Base-by-base conservation (phyloP, 37 sponge, comb jelly and placozoan genomes). In the Sycon ciliatum region DNA sequence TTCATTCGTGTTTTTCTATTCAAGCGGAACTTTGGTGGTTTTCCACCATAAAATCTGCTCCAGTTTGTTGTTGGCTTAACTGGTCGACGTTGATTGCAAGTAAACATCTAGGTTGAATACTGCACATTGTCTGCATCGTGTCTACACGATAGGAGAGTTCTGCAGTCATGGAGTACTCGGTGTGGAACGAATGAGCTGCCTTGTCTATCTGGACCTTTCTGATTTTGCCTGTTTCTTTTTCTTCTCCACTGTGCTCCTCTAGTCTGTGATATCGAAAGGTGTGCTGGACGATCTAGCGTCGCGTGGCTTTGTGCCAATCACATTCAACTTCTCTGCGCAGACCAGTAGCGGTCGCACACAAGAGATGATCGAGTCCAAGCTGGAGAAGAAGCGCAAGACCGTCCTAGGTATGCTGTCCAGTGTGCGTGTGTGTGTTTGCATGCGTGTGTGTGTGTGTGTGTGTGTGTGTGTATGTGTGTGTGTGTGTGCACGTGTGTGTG, bases 261-360 rank as follows among this genome's bases (percentile, higher is more conserved):
- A 89, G 90, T 94, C 93, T 70, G 98, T 96, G 39, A 92, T 96
- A 36, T 84, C 93, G 29, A 91, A 88, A 57, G 85, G 84, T 36
- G 40, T 69, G 53, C 69, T 96, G 73, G 80, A 85, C 56, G 55
- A 77, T 23, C 57, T 96, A 38, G 80, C 80, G 27, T 79, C 85
- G 34, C 73, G 75, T 54, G 81, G 81, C 3, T 76, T 81, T 29
- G 78, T 96, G 23, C 82, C 79, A 32, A 84, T 89, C 0, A 62
- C 77, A 18, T 76, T 96, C 62, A 96, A 96, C 87, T 96, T 96
- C 81, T 96, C 98, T 32, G 98, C 98, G 32, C 98, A 96, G 56
- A 96, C 98, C 30, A 92, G 73, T 80, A 92, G 93, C 71, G 53
- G 75, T 23, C 74, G 89, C 36, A 96, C 93, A 18, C 98, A 96